Base-by-base conservation (phyloP, 2,797 vertebrate species). In the Australoheros facetus region DNA sequence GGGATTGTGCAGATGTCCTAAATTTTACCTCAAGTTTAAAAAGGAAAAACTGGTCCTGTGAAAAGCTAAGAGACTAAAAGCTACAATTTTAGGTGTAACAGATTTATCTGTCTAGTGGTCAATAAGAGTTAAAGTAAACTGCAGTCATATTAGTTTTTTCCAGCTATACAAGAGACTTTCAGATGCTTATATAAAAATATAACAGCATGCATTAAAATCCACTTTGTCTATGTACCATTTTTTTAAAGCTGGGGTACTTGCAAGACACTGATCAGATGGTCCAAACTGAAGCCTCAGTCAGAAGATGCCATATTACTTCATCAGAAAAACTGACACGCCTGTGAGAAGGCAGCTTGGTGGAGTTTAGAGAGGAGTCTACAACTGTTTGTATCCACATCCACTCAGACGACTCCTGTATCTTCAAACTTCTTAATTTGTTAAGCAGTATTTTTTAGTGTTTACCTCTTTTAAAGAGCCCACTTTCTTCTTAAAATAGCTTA, bases 1-100 rank as follows among this genome's bases (percentile, higher is more conserved):
- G 59, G 56, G 82, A 82, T 87, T 90, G 82, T 54, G 23, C 5
- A 56, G 28, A 45, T 82, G 82, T 77, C 85, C 83, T 73, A 66
- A 66, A 80, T 75, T 79, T 84, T 57, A 90, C 81, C 81, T 76
- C 66, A 57, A 80, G 32, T 78, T 73, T 54, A 26, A 8, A 2
- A 42, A 71, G 21, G 26, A 54, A 70, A 77, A 45, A 69, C 21
- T n/a, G 42, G 34, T 80, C 37, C 57, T 30, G 39, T 66, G 32
- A 81, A 75, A 71, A 51, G 42, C 23, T 66, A 30, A 51, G 51
- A n/a, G 42, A 69, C 42, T n/a, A 51, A 66, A 48, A 7, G 48
- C 17, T 51, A 8, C 3, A 9, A n/a, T 69, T 51, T 69, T 66
- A 7, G 62, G 62, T 28, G 62, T 66, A 66, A 66, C 16, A 48